Base-by-base conservation (phyloP, 2,888 invertebrate species). In the Drosophila mimica region DNA sequence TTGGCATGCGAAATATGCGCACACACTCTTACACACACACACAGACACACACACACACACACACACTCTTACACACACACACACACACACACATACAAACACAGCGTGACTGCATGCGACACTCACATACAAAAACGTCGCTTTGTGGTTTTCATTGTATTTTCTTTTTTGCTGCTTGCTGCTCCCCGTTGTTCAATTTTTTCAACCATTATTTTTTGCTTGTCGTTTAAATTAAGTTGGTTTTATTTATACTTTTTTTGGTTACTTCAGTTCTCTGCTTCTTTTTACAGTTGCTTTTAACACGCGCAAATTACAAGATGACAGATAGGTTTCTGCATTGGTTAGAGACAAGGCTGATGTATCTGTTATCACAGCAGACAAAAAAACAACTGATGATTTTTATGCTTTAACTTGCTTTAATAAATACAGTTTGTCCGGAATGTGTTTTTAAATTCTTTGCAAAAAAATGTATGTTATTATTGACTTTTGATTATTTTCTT, bases 1-100 rank as follows among this genome's bases (percentile, higher is more conserved):
- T 89, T 89, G 89, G 91, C 89, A 91, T 84, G 81, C 87, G 83
- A 82, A 87, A 80, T 84, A 87, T 74, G 70, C 65, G 69, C 60
- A 70, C 49, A 60, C 49, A 57, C 33, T 52, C 43, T 46, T 46
- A 49, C 49, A 28, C 36, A 68, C 46, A 52, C 28, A 30, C 25
- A 49, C 34, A 33, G 25, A 31, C 40, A 63, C 28, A 53, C 34
- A 6, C 11, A n/a, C 4, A 31, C 33, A 53, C 30, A 68, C 46
- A 48, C n/a, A 31, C 34, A 53, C 60, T 67, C 57, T 68, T 40
- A 56, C 48, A 54, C 28, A 53, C 38, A 31, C 17, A 38, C 38
- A 36, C 15, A 15, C 11, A 51, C 2, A 34, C 36, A 56, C 49
- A 67, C 43, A 51, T 17, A n/a, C 34, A 53, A 30, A 28, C 33